These are phyloP conservation scores for Pygmarrhopalites habei DNA, from an alignment of 1,140 invertebrate genomes.

Conservation along the genomic window DNA sequence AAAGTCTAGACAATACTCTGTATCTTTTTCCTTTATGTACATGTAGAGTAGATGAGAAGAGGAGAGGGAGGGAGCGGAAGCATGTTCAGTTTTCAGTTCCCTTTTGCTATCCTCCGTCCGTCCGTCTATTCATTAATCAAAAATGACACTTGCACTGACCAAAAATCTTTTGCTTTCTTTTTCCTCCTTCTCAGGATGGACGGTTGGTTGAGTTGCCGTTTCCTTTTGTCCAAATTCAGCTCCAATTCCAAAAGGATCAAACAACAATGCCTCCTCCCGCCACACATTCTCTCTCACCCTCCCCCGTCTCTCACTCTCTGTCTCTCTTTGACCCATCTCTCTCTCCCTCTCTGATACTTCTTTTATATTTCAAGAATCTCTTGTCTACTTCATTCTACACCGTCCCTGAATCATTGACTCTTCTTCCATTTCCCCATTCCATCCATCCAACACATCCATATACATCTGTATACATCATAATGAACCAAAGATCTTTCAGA, in stretches of 20 bases:
- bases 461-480: no score
- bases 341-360: background rate
- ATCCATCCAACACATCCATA: no score
- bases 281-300: background rate
- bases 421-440: no score
- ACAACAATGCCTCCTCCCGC: background rate
- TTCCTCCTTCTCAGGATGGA: slow-evolving; percentile 9
- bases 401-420: no score
- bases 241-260: background rate
- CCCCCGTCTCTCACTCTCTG: background rate
- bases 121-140: slow-evolving; percentile 33
- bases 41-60: background rate
- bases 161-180: slow-evolving; percentile 13
- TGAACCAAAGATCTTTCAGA: no score
- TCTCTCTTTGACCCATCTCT: background rate
- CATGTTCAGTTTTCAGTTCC: background rate
- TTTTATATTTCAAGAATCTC: background rate
- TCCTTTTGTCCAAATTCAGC: background rate
- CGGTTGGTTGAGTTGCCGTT: background rate
- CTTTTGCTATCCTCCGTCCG: slow-evolving; percentile 10
- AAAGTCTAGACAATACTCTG: no score
- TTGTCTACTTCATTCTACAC: background rate
- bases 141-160: slow-evolving; percentile 31
- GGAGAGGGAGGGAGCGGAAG: background rate
- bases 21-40: no score